These are phyloP conservation scores for Zoroaster sp. DNA, from an alignment of 53 echinoderm and acorn worm genomes.

Conservation along the genomic window DNA sequence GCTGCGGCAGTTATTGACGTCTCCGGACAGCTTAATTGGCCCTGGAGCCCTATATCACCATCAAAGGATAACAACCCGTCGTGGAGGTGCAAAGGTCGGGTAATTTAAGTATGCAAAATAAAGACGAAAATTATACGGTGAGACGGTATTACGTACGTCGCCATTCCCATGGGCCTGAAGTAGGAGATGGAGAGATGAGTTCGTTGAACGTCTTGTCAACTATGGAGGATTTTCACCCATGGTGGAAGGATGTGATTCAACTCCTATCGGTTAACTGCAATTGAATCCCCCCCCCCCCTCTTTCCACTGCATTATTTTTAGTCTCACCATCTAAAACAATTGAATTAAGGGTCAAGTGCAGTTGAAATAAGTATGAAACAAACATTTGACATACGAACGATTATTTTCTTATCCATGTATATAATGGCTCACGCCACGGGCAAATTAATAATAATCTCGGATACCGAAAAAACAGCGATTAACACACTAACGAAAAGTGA, in stretches of 20 bases:
- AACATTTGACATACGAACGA: no score
- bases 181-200: not conserved
- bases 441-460: no score
- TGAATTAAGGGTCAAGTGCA: not conserved
- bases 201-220: slow-evolving; percentile 15
- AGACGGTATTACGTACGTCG: not conserved
- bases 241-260: no score
- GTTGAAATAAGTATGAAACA: not conserved
- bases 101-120: not conserved
- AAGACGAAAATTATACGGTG: not conserved
- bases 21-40: slow-evolving; percentile 27
- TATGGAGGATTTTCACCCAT: no score
- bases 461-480: not conserved
- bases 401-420: no score
- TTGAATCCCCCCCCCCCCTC: no score
- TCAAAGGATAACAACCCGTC: not conserved
- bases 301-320: no score
- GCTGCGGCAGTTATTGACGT: slow-evolving; percentile 35
- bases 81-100: not conserved
- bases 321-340: no score
- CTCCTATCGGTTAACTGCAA: no score
- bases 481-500: not conserved
- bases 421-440: no score
- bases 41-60: slow-evolving; percentile 8
- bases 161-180: no score